These are phyloP conservation scores for Typhlichthys subterraneus DNA, from an alignment of 2,797 vertebrate genomes.

Conservation along the genomic window DNA sequence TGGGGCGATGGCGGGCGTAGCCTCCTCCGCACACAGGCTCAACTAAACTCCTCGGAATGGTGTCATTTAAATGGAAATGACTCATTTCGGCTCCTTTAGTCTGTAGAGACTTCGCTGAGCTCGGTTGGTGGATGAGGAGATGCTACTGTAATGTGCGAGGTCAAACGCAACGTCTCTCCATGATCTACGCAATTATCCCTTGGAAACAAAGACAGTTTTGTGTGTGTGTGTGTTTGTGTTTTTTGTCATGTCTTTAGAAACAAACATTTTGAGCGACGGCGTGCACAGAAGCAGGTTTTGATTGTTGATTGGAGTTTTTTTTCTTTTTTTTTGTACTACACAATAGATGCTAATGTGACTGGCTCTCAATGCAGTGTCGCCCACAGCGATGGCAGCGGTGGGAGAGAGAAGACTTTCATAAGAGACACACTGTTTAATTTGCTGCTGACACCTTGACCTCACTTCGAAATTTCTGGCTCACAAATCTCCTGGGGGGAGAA, in stretches of 20 bases:
- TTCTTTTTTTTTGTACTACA: too few species aligned
- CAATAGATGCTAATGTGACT: too few species aligned
- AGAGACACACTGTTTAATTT: conserved; percentile 47
- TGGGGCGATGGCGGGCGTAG: conserved; percentile 17
- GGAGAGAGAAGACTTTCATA: conserved; percentile 42
- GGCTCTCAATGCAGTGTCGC: neutral
- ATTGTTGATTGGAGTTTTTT: too few species aligned
- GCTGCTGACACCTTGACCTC: conserved; percentile 35
- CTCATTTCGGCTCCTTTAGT: conserved; percentile 22
- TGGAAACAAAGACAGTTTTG: conserved; percentile 22
- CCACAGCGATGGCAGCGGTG: neutral
- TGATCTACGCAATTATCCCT: conserved; percentile 15
- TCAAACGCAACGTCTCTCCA: conserved; percentile 18
- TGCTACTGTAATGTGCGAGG: conserved; percentile 14
- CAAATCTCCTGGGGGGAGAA: conserved; percentile 19
- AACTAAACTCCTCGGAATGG: conserved; percentile 41
- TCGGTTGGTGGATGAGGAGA: conserved; percentile 7
- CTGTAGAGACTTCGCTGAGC: conserved; percentile 30
- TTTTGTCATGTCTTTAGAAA: neutral
- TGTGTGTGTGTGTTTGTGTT: conserved; percentile 10
- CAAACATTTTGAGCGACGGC: conserved; percentile 1
- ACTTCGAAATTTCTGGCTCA: conserved; percentile 18
- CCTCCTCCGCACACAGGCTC: conserved; percentile 11
- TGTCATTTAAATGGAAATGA: conserved; percentile 61
- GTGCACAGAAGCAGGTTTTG: too few species aligned